Evolutionary conservation across 2,888 invertebrate species (phyloP), one percentile per base, ranked within the genome.

Genomic region (Cheilosia variabilis): DNA sequence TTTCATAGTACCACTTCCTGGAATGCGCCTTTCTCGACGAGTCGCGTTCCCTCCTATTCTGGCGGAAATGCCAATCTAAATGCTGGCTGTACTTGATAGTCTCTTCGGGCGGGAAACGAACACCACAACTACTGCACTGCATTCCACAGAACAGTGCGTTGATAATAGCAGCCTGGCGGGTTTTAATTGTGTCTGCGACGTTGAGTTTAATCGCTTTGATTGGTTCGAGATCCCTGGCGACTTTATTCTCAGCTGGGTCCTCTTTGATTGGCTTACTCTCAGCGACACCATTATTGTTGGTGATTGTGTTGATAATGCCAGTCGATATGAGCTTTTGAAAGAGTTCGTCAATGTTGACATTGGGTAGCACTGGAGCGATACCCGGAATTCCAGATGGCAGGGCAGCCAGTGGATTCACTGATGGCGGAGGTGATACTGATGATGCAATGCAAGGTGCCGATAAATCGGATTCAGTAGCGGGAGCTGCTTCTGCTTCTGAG

Each of bases 11-110:
- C 98, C 98, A 98, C 89, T 95, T 95, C 3, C 98, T 93, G 34
- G 96, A 96, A 89, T 96, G 96, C 0, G 97, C 96, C 66, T 97
- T 95, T 13, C 97, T 94, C 0, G 96, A 95, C 0, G 96, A 96
- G 90, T 97, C 97, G 87, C 97, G 95, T 89, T 97, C 98, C 71
- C 96, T 94, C 2, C 98, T 93, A 93, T 99, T 99, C 92, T 98
- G 97, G 0, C 98, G 93, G 93, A 99, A 99, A 93, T 99, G 99
- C 99, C 99, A 99, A 93, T 99, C 99, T 81, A 99, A 94, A 93
- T 99, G 99, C 91, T 97, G 97, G 89, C 96, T 96, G 93, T 99
- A 99, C 87, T 96, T 95, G 88, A 96, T 96, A 9, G 96, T 97
- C 90, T 96, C 96, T 92, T 97, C 97, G 0, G 97, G 96, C 15